Base-by-base conservation (phyloP, 2,888 invertebrate species). In the Margaritifera margaritifera region DNA sequence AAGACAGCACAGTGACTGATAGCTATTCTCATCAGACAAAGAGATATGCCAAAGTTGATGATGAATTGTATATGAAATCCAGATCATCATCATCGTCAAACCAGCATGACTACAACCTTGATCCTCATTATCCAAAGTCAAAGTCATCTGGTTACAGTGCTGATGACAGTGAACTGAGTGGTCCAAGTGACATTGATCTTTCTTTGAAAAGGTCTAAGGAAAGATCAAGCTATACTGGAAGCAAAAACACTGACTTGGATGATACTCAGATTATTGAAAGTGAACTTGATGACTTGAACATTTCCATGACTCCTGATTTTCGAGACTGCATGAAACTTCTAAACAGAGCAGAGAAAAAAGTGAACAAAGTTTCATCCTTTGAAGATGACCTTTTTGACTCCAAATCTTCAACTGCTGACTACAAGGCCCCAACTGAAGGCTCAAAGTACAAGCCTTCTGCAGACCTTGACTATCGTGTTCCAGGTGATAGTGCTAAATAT, bases 251-350 rank as follows among this genome's bases (percentile, higher is more conserved):
- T 25, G 80, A 75, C 50, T 67, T 80, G 25, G 82, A 81, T 74
- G 82, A 83, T 62, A 83, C 84, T 27, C 78, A 80, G 24, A 74
- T 74, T 27, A 82, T 81, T 24, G 75, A 85, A 63, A 80, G 75
- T 61, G 84, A 86, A 62, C 69, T 82, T 6, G 82, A 80, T 74
- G 84, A 84, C 60, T 68, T 85, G 25, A 81, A 87, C 68, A 81
- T 85, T 50, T 85, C 86, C 15, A 69, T 88, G 64, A 87, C 86
- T 6, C 85, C 87, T 27, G 89, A 88, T 63, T 80, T 88, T 42
- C 83, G 80, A 15, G 89, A 89, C 67, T 89, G 89, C 69, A 81
- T 89, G 77, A 84, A 84, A 72, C 75, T 89, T 31, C 74, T 89
- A 59, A 84, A 86, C 69, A 74, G 81, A 60, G 88, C 88, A 19